Conservation (phyloP, 2,888 invertebrate species). For the Helobdella robusta region DNA sequence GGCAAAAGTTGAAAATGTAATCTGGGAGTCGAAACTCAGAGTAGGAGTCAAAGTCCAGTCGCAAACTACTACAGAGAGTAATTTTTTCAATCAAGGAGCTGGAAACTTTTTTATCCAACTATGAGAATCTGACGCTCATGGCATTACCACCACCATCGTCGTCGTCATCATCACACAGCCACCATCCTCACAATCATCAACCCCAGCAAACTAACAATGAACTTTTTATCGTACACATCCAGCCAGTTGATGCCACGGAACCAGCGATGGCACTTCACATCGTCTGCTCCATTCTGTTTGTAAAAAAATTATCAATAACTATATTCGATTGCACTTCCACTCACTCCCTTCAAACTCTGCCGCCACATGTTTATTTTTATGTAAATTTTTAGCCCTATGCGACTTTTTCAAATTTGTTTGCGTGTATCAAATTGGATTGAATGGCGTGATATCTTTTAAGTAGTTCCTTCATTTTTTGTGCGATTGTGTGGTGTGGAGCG, state of each 20-base stretch:
- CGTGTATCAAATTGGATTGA: too few relatives aligned
- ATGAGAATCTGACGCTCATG: too few relatives aligned
- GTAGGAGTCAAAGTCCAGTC: too few relatives aligned
- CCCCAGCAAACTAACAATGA: conserved; percentile 59
- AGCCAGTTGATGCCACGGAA: conserved; percentile 89
- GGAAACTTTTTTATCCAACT: too few relatives aligned
- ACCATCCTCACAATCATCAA: neutral
- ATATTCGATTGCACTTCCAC: neutral
- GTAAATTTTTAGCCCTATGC: neutral
- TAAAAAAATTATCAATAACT: neutral
- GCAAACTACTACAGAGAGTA: too few relatives aligned
- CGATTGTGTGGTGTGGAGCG: too few relatives aligned
- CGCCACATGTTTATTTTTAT: neutral
- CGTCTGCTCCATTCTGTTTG: conserved; percentile 78
- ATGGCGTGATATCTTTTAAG: too few relatives aligned
- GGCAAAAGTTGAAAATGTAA: too few relatives aligned
- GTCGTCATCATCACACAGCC: neutral
- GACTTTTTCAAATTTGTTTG: neutral
- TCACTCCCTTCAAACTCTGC: neutral
- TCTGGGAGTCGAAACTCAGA: too few relatives aligned
- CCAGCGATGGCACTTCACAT: conserved; percentile 91
- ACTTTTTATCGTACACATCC: conserved; percentile 69
- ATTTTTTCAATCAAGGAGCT: too few relatives aligned
- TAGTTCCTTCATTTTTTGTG: too few relatives aligned
- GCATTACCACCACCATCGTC: too few relatives aligned